phyloP scores from a whole-genome alignment of 2,113 vertebrate species.

The Onychorhynchus coronatus region DNA sequence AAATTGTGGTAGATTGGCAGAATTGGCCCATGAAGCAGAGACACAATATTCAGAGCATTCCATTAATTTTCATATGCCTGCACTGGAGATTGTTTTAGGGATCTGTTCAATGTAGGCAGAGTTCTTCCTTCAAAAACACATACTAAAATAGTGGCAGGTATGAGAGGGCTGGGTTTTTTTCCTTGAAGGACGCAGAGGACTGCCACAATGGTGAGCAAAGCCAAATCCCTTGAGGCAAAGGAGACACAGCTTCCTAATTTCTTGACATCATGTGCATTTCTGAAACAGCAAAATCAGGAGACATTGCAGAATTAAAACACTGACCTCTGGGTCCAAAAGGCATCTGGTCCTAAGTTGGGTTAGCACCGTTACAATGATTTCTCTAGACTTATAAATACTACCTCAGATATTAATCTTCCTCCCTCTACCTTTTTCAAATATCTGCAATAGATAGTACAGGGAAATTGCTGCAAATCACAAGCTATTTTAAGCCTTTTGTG shows the following conservation, averaged over 20 bases:
- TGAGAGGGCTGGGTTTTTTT: not conserved
- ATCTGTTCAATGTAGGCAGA: not conserved
- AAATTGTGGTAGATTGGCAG: not conserved
- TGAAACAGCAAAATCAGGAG: conserved; percentile 16
- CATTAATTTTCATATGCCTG: not conserved
- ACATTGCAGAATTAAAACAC: not conserved
- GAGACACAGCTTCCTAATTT: not conserved
- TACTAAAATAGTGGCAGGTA: not conserved
- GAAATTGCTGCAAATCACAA: not conserved
- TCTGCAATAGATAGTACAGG: not conserved
- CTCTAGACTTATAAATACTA: not conserved
- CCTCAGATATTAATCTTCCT: not conserved
- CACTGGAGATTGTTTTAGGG: not conserved
- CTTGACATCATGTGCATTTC: not conserved
- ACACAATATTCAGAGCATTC: not conserved
- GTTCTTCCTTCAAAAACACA: not conserved
- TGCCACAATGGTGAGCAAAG: not conserved
- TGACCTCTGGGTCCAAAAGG: not conserved
- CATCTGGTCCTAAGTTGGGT: not conserved
- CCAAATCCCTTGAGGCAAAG: not conserved
- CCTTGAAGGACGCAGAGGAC: not conserved
- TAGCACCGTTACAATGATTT: not conserved
- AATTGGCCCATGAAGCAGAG: not conserved
- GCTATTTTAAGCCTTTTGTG: conserved; percentile 9
- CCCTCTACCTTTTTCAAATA: not conserved